Evolutionary conservation across 2,797 vertebrate species (phyloP), one percentile per base, ranked within the genome.

Genomic region (Hapalemur alaotrensis): DNA sequence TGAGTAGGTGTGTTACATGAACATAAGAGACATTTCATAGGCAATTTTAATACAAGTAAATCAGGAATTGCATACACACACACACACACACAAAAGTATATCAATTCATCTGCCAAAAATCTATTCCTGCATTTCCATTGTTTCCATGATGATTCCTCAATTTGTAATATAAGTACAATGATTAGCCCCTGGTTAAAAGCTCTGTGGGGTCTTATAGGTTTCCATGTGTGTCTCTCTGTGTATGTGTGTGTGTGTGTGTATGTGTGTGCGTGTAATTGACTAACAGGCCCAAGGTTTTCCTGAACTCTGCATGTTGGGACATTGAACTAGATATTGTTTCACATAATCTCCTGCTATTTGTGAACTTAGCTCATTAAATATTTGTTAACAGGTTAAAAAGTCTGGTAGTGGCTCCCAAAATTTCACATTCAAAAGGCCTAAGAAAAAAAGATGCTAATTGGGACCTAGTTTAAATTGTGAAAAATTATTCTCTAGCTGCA

Each of bases 391-490:
- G 7, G 14, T 25, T 89, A 38, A 81, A 46, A 84, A 91, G 11
- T 80, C 32, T 79, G 13, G 2, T 65, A 20, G 38, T 84, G 61
- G 93, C 25, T 10, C 17, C 22, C 35, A 14, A 90, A 81, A 94
- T 4, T 41, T 92, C 48, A 78, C 22, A 38, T 61, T 84, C 35
- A 81, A 82, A 94, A 78, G 46, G 5, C 14, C 50, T 70, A 84
- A 86, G 57, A 57, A 84, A 91, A 91, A 63, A 92, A 80, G 25
- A 78, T 84, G 30, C 20, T 83, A 95, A 93, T 4, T 91, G 32
- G n/a, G 93, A 10, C 84, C 63, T 91, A 94, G 61, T 95, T 89
- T 91, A 87, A 92, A 95, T 73, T 83, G 23, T 63, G 20, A 73
- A 93, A 94, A 87, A 52, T 32, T 76, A 88, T 80, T 84, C 13